phyloP scores from a whole-genome alignment of 2,888 invertebrate species.

The Tetranychus truncatus region DNA sequence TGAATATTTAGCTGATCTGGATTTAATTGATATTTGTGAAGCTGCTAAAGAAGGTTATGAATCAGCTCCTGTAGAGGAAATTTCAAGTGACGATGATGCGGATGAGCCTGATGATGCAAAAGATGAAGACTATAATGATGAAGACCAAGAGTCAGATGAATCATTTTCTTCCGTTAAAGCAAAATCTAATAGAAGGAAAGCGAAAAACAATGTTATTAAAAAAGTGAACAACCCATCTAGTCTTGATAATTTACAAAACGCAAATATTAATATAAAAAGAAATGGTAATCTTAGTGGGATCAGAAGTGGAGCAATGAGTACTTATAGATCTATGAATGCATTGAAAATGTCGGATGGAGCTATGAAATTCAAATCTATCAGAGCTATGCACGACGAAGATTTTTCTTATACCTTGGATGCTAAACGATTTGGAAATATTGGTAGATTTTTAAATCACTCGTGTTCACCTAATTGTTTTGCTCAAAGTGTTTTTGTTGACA shows the following conservation, averaged over 20 bases:
- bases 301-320: too few species aligned
- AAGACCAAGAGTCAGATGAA: neutral
- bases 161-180: neutral
- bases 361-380: neutral
- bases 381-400: neutral
- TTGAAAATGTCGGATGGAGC: neutral
- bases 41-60: constrained; percentile 48
- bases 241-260: too few species aligned
- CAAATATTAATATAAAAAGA: too few species aligned
- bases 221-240: neutral
- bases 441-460: constrained; percentile 77
- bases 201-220: neutral
- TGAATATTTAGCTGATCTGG: constrained; percentile 75
- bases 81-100: constrained; percentile 18
- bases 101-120: constrained; percentile 8
- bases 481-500: constrained; percentile 95
- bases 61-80: constrained; percentile 30
- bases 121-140: neutral
- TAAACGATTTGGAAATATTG: constrained; percentile 85
- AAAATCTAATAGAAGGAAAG: neutral
- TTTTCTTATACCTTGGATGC: constrained; percentile 52
- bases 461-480: constrained; percentile 92
- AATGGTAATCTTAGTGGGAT: too few species aligned
- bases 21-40: constrained; percentile 85
- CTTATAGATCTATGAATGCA: too few species aligned